phyloP scores from a whole-genome alignment of 2,888 invertebrate genomes.

The Orchesellides sinensis region DNA sequence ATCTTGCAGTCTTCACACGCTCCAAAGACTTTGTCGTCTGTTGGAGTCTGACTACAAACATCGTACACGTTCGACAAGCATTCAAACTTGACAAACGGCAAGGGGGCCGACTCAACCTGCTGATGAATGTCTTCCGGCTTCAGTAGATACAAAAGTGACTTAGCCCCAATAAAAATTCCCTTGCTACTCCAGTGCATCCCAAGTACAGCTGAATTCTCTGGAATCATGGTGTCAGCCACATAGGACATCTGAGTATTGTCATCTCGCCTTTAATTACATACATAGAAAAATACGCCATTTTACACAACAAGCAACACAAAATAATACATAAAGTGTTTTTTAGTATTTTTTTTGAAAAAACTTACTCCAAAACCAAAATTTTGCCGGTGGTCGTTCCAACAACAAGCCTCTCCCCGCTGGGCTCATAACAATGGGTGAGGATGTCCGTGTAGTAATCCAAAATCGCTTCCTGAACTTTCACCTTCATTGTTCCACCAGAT shows the following conservation, averaged over 20 bases:
- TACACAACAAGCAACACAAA: no score
- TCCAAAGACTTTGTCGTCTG: constrained; percentile 53
- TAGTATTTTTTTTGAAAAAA: no score
- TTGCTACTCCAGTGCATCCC: constrained; percentile 67
- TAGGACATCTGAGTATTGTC: constrained; percentile 48
- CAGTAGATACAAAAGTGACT: constrained; percentile 59
- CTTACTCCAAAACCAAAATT: constrained; percentile 67
- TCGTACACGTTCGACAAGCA: constrained; percentile 66
- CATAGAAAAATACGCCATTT: no score
- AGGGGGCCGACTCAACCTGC: constrained; percentile 24
- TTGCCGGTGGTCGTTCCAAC: constrained; percentile 67
- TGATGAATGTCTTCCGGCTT: constrained; percentile 37
- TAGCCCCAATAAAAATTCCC: constrained; percentile 66
- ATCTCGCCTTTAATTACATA: constrained; percentile 47
- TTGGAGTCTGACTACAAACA: constrained; percentile 43
- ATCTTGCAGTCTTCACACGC: constrained; percentile 70
- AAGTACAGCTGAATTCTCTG: constrained; percentile 56
- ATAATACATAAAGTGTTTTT: constrained; percentile 1
- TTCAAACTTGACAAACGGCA: constrained; percentile 55
- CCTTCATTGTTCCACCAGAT: constrained; percentile 53
- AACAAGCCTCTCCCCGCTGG: constrained; percentile 60
- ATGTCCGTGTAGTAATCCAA: constrained; percentile 70
- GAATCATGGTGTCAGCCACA: constrained; percentile 48
- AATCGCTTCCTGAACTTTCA: constrained; percentile 44
- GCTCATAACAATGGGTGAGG: constrained; percentile 68